phyloP scores from a whole-genome alignment of 1,140 invertebrate species.

The Meloidogyne chitwoodi region DNA sequence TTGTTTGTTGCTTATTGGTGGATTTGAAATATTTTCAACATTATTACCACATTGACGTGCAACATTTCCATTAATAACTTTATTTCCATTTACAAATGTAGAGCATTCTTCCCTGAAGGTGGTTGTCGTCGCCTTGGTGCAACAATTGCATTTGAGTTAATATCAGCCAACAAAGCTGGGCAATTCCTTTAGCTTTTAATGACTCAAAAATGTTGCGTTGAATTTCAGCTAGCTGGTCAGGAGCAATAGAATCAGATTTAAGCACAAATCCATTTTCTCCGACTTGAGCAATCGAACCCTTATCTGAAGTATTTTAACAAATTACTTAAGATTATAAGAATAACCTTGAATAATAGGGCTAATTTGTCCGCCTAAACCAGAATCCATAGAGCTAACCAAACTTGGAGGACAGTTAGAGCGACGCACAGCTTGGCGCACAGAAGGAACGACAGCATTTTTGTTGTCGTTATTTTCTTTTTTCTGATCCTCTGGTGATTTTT shows the following conservation, averaged over 20 bases:
- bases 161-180: slow-evolving; percentile 27
- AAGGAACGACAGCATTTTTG: background rate
- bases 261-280: slow-evolving; percentile 46
- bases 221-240: slow-evolving; percentile 52
- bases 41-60: no score
- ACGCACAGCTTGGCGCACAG: slow-evolving; percentile 29
- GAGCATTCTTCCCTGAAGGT: no score
- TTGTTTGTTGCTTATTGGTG: no score
- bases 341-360: slow-evolving; percentile 42
- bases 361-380: slow-evolving; percentile 43
- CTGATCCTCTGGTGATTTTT: background rate
- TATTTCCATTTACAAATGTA: no score
- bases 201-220: slow-evolving; percentile 37
- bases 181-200: slow-evolving; percentile 38
- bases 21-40: no score
- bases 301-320: slow-evolving; percentile 36
- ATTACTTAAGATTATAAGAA: background rate
- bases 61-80: no score
- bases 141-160: slow-evolving; percentile 8
- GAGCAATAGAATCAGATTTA: slow-evolving; percentile 49
- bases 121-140: slow-evolving; percentile 7
- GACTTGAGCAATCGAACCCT: slow-evolving; percentile 35
- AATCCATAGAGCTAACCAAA: slow-evolving; percentile 51
- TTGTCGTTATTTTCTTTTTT: background rate
- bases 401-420: slow-evolving; percentile 48